Evolutionary conservation across 1,140 invertebrate genomes (phyloP).

Genomic region (Helicoverpa armigera): DNA sequence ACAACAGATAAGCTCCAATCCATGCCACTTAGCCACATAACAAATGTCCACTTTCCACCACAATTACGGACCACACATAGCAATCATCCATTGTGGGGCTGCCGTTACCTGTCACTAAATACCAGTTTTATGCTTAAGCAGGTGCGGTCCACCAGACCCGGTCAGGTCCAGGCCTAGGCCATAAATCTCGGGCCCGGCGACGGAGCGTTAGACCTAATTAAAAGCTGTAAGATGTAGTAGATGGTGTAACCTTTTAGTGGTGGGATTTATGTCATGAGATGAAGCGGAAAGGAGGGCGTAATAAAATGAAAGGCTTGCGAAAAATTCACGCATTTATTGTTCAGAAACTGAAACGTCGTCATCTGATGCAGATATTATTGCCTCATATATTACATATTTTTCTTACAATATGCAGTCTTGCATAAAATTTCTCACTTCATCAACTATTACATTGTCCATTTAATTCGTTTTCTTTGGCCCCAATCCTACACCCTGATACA

Average conservation of each 20-base stretch:
- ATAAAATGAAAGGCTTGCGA: background rate
- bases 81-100: slow-evolving; percentile 16
- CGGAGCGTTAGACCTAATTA: slow-evolving; percentile 56
- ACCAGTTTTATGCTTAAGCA: slow-evolving; percentile 26
- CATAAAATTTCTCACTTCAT: no score
- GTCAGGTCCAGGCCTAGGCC: slow-evolving; percentile 22
- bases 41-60: slow-evolving; percentile 17
- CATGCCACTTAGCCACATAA: slow-evolving; percentile 11
- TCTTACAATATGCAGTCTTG: no score
- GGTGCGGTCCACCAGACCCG: slow-evolving; percentile 27
- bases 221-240: slow-evolving; percentile 35
- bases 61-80: slow-evolving; percentile 7
- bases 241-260: slow-evolving; percentile 40
- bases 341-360: background rate
- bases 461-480: no score
- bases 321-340: background rate
- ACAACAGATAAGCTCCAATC: slow-evolving; percentile 6
- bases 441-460: no score
- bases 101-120: slow-evolving; percentile 34
- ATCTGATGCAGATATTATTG: no score
- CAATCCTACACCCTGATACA: no score
- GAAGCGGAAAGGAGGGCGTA: background rate
- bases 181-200: slow-evolving; percentile 50
- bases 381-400: no score
- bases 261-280: background rate